Conservation (phyloP, 2,113 vertebrate genomes). For the Zapus hudsonius region DNA sequence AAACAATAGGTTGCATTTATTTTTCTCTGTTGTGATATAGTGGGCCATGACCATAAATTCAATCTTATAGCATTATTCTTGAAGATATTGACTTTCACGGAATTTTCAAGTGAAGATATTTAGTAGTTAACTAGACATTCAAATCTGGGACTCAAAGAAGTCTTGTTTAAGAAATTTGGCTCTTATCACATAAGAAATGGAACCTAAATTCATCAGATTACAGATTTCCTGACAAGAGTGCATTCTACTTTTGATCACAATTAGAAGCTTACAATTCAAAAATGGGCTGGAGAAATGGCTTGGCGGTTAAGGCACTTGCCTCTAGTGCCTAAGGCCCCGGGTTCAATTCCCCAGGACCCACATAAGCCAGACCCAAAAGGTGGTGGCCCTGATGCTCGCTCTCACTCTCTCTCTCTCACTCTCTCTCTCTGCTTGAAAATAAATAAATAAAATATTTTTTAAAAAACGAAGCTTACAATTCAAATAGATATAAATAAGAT, state of each 20-base stretch:
- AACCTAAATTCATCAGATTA: not conserved
- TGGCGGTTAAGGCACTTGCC: no score
- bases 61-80: constrained; percentile 4
- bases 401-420: no score
- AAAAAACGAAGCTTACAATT: constrained; percentile 35
- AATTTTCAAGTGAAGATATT: constrained; percentile 30
- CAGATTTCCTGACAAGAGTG: not conserved
- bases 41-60: not conserved
- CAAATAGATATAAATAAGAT: not conserved
- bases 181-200: not conserved
- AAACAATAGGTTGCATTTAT: not conserved
- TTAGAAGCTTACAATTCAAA: not conserved
- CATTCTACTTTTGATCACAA: constrained; percentile 27
- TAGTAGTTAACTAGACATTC: not conserved
- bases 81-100: not conserved
- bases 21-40: constrained; percentile 14
- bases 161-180: constrained; percentile 26
- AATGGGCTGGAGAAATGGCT: no score
- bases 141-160: constrained; percentile 28
- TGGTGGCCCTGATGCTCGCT: no score
- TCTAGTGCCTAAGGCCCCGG: no score
- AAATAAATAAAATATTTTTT: no score
- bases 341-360: no score
- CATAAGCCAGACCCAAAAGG: no score
- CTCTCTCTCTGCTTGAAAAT: no score